phyloP scores from a whole-genome alignment of 2,888 invertebrate species.

The Epinotia nisella region DNA sequence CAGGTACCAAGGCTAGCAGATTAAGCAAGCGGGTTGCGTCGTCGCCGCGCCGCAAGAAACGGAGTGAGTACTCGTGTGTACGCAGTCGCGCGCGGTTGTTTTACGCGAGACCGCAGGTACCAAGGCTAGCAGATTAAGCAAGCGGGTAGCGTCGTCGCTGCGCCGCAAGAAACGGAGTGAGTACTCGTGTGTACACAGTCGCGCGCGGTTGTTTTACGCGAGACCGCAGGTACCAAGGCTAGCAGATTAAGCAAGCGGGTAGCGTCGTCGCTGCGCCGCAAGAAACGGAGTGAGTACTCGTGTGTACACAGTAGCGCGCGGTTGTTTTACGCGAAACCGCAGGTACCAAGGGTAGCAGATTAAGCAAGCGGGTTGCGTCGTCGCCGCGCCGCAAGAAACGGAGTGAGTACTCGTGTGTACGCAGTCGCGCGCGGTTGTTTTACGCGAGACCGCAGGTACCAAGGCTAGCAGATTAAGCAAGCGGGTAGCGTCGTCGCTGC shows the following conservation, averaged over 20 bases:
- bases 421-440: no score
- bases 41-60: constrained; percentile 91
- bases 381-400: constrained; percentile 91
- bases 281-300: constrained; percentile 85
- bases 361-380: constrained; percentile 82
- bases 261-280: constrained; percentile 91
- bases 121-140: constrained; percentile 86
- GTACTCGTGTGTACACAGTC: no score
- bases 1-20: constrained; percentile 91
- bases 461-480: constrained; percentile 86
- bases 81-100: no score
- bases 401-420: no score
- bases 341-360: constrained; percentile 90
- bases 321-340: constrained; percentile 82
- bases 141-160: constrained; percentile 72
- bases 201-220: no score
- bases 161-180: no score
- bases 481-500: constrained; percentile 88
- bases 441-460: constrained; percentile 95
- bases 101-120: no score
- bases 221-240: constrained; percentile 95
- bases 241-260: constrained; percentile 73
- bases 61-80: no score
- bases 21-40: constrained; percentile 83
- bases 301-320: no score